A percentile compares a stretch with the other conserved stretches of the same genome.
Evolutionary conservation across 2,888 invertebrate species (phyloP).

Genomic region (Melikaiella ostensackeni): DNA sequence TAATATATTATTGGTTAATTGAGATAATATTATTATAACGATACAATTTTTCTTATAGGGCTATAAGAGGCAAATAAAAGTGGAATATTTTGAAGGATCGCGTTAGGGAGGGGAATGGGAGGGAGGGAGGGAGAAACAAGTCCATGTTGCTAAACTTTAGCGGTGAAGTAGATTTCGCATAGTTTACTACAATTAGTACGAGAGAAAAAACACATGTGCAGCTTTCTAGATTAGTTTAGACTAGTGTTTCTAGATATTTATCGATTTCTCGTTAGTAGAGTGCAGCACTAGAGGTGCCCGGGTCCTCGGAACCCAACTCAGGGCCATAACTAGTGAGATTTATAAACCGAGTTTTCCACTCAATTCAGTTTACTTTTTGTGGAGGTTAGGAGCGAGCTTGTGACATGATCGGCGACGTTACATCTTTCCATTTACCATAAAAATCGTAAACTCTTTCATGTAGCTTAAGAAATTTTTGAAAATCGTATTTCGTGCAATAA

Average conservation of each 20-base stretch:
- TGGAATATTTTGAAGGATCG: conserved; percentile 58
- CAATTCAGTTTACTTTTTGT: not conserved
- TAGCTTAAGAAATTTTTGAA: not conserved
- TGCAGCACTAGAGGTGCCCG: conserved; percentile 4
- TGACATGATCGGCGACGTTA: conserved; percentile 26
- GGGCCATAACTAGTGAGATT: conserved; percentile 45
- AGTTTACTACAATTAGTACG: conserved; percentile 52
- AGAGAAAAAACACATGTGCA: conserved; percentile 56
- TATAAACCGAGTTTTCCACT: conserved; percentile 25
- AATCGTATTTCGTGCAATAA: conserved; percentile 44
- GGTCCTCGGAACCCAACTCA: conserved; percentile 39
- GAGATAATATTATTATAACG: conserved; percentile 19
- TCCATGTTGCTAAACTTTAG: conserved; percentile 70
- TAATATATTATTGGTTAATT: conserved; percentile 36
- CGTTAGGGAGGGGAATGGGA: conserved; percentile 40
- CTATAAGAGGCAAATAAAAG: conserved; percentile 52
- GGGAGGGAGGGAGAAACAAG: conserved; percentile 55
- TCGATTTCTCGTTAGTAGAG: conserved; percentile 61
- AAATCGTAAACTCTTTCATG: too few relatives aligned
- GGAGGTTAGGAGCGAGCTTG: not conserved
- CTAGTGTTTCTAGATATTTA: conserved; percentile 63
- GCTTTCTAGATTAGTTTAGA: conserved; percentile 59
- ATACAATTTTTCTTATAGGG: conserved; percentile 54
- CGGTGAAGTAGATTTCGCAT: conserved; percentile 64
- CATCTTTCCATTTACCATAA: not conserved